Evolutionary conservation across 2,113 vertebrate species (phyloP), one percentile per base, ranked within the genome.

Genomic region (Megaceryle maxima): DNA sequence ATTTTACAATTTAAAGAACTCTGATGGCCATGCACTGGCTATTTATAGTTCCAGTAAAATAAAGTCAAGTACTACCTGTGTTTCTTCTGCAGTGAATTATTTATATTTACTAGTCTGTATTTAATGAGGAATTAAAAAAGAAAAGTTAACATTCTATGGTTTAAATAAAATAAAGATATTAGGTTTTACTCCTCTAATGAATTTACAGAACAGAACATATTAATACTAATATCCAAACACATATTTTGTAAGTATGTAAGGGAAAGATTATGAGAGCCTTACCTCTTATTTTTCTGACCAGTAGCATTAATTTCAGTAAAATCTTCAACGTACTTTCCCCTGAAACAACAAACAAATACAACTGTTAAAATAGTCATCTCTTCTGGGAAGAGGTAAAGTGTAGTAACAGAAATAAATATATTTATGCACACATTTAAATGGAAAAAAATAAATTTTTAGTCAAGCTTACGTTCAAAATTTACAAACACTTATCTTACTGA

Each of bases 221-320:
- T 89, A 74, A 74, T 56, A 48, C 28, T 37, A 94, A n/a, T 48
- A 83, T 55, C 4, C 3, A 87, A 82, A 9, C 7, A 59, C 9
- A 28, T 18, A 43, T 55, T 86, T 76, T 57, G 11, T 31, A 51
- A 56, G 2, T 18, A 6, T 41, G 21, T 46, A 70, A 57, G 2
- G 16, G 25, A 62, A 63, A 60, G 5, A 56, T 62, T 62, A 55
- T 74, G 21, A 57, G 66, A 96, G 86, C 31, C 95, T 97, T 88
- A 51, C 96, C 94, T 97, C 48, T 96, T 96, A 57, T 96, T 97
- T 89, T 96, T 92, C 91, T 93, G 82, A 35, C 68, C 35, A 77
- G 46, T 64, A 81, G 92, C 70, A 70, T 94, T 92, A 89, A 79
- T 75, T 89, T 95, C 88, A 86, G 26, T 86, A 73, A 94, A 57